Percentiles rank a stretch among this genome's conserved stretches.
Evolutionary conservation across 2,888 invertebrate species (phyloP).

Genomic region (Tachina lurida): DNA sequence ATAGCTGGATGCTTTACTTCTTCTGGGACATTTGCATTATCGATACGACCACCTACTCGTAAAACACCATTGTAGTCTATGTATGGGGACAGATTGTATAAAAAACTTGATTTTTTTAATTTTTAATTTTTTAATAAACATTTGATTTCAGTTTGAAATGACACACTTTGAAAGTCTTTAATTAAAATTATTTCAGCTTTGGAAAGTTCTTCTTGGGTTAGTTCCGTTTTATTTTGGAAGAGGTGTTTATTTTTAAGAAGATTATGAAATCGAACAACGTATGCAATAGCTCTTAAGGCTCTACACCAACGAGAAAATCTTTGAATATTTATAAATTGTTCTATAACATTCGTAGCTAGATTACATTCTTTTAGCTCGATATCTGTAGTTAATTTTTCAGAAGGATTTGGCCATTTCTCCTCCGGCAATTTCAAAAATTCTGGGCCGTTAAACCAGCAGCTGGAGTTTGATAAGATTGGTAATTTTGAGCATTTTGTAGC

Average conservation of each 20-base stretch:
- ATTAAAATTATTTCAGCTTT: slow-evolving; percentile 38
- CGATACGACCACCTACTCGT: slow-evolving; percentile 25
- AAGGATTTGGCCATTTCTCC: background rate
- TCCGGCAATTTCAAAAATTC: slow-evolving; percentile 36
- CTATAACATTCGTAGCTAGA: slow-evolving; percentile 2
- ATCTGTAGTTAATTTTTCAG: slow-evolving; percentile 3
- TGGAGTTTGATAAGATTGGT: background rate
- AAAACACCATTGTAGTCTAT: slow-evolving; percentile 27
- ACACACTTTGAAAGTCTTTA: slow-evolving; percentile 15
- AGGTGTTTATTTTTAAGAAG: background rate
- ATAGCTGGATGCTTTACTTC: slow-evolving; percentile 39
- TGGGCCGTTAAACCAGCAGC: slow-evolving; percentile 37
- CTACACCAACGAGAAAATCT: slow-evolving; percentile 56
- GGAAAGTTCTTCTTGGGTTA: slow-evolving; percentile 25
- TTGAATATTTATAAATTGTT: slow-evolving; percentile 34
- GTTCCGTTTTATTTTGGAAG: background rate
- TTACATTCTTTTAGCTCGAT: slow-evolving; percentile 39
- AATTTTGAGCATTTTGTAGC: slow-evolving; percentile 24
- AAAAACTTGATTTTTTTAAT: slow-evolving; percentile 31
- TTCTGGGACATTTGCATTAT: slow-evolving; percentile 31
- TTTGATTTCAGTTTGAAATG: slow-evolving; percentile 36
- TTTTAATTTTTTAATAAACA: slow-evolving; percentile 19
- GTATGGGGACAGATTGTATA: slow-evolving; percentile 47
- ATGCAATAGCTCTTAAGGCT: slow-evolving; percentile 40
- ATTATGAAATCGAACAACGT: slow-evolving; percentile 23